Evolutionary conservation across 2,888 invertebrate species (phyloP), one percentile per base, ranked within the genome.

Genomic region (Hoplodrina ambigua): DNA sequence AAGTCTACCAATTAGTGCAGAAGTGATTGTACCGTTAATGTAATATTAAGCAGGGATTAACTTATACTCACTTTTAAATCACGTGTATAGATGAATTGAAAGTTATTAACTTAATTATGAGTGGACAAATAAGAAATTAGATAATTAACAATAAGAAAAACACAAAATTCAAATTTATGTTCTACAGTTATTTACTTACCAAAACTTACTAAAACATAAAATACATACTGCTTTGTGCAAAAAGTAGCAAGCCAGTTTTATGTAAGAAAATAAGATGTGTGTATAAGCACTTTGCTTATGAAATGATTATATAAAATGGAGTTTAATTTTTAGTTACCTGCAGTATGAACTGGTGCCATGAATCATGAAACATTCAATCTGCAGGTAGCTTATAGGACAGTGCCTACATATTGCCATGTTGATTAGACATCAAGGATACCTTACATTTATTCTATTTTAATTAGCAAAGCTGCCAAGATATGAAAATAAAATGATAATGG

Each of bases 151-250:
- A 69, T 41, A 60, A 67, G 4, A 58, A 63, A 62, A 71, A 65
- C 53, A 72, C 30, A 71, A 33, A 60, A 66, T 19, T 69, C n/a
- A 55, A 69, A 59, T 63, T 59, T 63, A 64, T 30, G 25, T 57
- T 30, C 58, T 59, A 50, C 46, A 60, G 71, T 67, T 70, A 67
- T 54, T 69, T 33, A 70, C 55, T 68, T 59, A 75, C 63, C 65
- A 62, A 58, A 25, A 68, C 54, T 44, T 5, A 69, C 11, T 33
- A 65, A 68, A 49, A 69, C 30, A 64, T 37, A 55, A 75, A 59
- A 64, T 57, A 67, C 10, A 70, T 65, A 72, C 64, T 73, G 73
- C 55, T 57, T 73, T 62, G 65, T 79, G 82, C 63, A 65, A 63
- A 58, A 57, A 61, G n/a, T 65, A 70, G 52, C 57, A 75, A 72